Base-by-base conservation (phyloP, 92 coral and sea anemone species). In the Epizoanthus scotinus region DNA sequence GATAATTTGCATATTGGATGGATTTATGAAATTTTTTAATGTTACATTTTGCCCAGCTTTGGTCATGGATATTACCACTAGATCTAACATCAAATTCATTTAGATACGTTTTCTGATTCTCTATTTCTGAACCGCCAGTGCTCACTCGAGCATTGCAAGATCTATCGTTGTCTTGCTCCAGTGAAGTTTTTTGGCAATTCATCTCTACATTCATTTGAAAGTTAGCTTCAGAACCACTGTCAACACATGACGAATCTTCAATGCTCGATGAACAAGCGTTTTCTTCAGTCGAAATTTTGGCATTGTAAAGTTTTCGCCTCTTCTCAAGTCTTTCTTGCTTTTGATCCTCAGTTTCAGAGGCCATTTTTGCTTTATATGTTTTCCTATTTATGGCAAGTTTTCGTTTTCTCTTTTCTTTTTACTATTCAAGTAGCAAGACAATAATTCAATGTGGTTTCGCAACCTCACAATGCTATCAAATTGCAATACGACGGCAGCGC, bases 11-110 rank as follows among this genome's bases (percentile, higher is more conserved):
- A 65, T 42, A 84, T 53, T 84, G 47, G 22, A 74, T 47, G 65
- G 87, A 84, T 65, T 65, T 75, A 36, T 84, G 77, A 75, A 84
- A 84, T 34, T 74, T 29, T 36, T 57, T 28, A 40, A 84, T 75
- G 67, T 84, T 84, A 20, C 25, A 65, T 63, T 84, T 84, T 75
- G 82, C 87, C 87, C 87, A 84, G 62, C 56, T 26, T 74, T 84
- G 83, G 49, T 73, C 63, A 28, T 50, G 47, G 15, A 73, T 73
- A 52, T 34, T 6, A 73, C 79, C 79, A 73, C 17, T 58, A 25
- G 62, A 28, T 40, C 2, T 18, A 67, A 40, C 56, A 67, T 67
- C 44, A 67, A 36, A 67, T 40, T 67, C 73, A 17, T 40, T 67
- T 15, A 67, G 71, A 19, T 36, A 3, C 27, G 15, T 9, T 67